Base-by-base conservation (phyloP, 2,888 invertebrate species). In the Kuschelorhynchus macadamiae region DNA sequence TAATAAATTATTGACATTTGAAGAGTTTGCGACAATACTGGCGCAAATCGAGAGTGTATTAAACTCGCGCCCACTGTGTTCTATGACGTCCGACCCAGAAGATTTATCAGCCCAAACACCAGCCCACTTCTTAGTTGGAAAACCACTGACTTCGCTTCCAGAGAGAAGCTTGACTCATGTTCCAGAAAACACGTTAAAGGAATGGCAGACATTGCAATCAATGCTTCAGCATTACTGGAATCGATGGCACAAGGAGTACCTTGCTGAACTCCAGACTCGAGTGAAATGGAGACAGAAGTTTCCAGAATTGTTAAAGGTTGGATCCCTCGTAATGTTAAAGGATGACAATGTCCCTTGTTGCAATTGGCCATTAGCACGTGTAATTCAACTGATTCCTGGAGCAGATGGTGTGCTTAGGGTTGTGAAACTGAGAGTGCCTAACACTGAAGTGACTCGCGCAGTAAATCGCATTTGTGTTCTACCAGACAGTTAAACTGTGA, bases 161-260 rank as follows among this genome's bases (percentile, higher is more conserved):
- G n/a, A n/a, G n/a, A n/a, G n/a, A n/a, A n/a, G n/a, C n/a, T n/a
- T n/a, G n/a, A n/a, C n/a, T n/a, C n/a, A n/a, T n/a, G n/a, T n/a
- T n/a, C n/a, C n/a, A n/a, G n/a, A n/a, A n/a, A 36, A 36, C 11
- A 11, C n/a, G 11, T 9, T 36, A 2, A 36, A 36, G 5, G 12
- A 11, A 14, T 36, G 36, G 36, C 36, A 36, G 11, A 11, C 11
- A 2, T 11, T 36, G 36, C 36, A 36, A 36, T 11, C 36, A 7
- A 9, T 36, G 5, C 3, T 36, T 3, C 36, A 42, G 11, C 42
- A 42, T 14, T 42, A 14, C 16, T 42, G 42, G 42, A 42, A 8
- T 3, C 42, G 42, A 14, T 42, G 42, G 42, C 42, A 42, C 3
- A 42, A 42, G 42, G 42, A 42, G 42, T 42, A 42, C 16, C 17